Base-by-base conservation (phyloP, 2,797 vertebrate genomes). In the Onychomys leucogaster region DNA sequence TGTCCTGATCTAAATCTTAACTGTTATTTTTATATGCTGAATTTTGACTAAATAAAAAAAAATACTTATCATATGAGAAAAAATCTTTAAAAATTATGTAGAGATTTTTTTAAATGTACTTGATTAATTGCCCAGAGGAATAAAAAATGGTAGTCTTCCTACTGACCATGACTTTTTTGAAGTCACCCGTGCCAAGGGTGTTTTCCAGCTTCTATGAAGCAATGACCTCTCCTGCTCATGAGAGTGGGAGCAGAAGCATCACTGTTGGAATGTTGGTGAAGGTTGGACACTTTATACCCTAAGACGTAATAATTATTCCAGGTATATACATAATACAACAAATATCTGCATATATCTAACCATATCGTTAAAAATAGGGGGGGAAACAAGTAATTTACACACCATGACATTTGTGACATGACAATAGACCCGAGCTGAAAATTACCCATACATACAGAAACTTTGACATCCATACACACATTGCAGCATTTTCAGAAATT, bases 31-130 rank as follows among this genome's bases (percentile, higher is more conserved):
- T 88, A 86, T 37, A 9, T 59, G 5, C n/a, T 84, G 59, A 61
- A 81, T 77, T 82, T 76, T 91, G 55, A 80, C 29, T 95, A 96
- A 95, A 7, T 83, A 61, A 32, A 25, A 95, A 49, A 41, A 43
- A 90, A 46, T 67, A 49, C 10, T 73, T 96, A 85, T 75, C 21
- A 37, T 77, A 14, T 82, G 5, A 77, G 34, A 84, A 49, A 77
- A 49, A 83, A 84, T 83, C 37, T 95, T 71, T 52, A 61, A 93
- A 95, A 93, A 67, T 83, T 71, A 75, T 16, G 55, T 73, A 77
- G 75, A 61, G 25, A 52, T 27, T 69, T 96, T 95, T 93, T 52
- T 34, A 73, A 84, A 81, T 84, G 16, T 41, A 94, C 85, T 88
- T 94, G 52, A 85, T 55, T 95, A 73, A 91, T 88, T 81, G 86